Conservation (phyloP, 2,113 vertebrate genomes). For the Canis aureus region DNA sequence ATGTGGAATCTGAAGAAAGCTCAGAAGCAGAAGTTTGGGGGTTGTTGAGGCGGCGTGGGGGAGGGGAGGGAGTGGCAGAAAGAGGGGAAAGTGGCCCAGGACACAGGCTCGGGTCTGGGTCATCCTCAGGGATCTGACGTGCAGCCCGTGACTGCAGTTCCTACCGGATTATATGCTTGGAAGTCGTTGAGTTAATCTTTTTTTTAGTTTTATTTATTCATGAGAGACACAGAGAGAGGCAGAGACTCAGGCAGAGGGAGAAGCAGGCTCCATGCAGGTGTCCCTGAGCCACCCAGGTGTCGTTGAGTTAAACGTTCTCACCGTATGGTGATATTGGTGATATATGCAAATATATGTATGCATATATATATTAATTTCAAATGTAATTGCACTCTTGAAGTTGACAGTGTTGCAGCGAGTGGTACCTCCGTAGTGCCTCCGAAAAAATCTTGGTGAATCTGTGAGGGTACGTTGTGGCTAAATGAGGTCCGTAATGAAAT, state of each 20-base stretch:
- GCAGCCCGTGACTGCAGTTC: not conserved
- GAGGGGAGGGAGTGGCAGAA: not conserved
- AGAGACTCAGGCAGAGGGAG: too few species aligned
- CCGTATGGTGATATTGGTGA: not conserved
- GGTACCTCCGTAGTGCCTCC: not conserved
- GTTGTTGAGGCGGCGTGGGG: not conserved
- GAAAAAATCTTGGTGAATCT: not conserved
- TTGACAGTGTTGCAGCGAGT: not conserved
- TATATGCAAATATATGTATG: not conserved
- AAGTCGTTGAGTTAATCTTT: not conserved
- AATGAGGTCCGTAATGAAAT: not conserved
- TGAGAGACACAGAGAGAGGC: too few species aligned
- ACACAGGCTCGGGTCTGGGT: not conserved
- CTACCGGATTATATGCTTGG: not conserved
- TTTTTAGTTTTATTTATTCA: too few species aligned
- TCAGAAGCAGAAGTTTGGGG: not conserved
- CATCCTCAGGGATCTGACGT: not conserved
- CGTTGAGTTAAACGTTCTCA: not conserved
- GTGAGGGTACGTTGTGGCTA: not conserved
- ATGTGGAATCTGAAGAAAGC: not conserved
- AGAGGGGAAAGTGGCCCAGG: not conserved
- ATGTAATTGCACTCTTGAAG: not conserved
- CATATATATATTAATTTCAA: not conserved
- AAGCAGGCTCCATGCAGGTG: too few species aligned
- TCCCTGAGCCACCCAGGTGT: too few species aligned